Evolutionary conservation across 2,888 invertebrate genomes (phyloP).

Genomic region (Microctonus brassicae): DNA sequence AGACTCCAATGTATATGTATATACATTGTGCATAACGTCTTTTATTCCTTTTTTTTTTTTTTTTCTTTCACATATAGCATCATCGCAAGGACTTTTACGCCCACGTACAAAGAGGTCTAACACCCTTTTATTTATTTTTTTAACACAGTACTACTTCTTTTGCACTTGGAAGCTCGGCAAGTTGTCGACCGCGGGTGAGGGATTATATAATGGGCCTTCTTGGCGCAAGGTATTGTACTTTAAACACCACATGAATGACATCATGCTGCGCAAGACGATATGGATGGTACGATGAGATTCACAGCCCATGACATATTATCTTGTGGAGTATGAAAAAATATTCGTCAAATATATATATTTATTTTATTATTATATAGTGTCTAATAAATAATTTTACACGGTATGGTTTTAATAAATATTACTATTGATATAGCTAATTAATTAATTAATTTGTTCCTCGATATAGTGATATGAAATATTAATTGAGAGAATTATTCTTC

Average conservation of each 20-base stretch:
- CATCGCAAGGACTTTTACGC: conserved; percentile 27
- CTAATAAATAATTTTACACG: conserved; percentile 22
- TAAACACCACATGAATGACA: conserved; percentile 55
- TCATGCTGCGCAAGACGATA: conserved; percentile 44
- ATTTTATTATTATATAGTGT: conserved; percentile 14
- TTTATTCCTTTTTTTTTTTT: conserved; percentile 12
- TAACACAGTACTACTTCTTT: conserved; percentile 17
- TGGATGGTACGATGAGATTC: conserved; percentile 47
- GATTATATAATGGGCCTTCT: conserved; percentile 54
- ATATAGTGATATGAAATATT: too few species aligned
- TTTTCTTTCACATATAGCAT: not conserved
- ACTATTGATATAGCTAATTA: too few species aligned
- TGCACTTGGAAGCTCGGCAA: not conserved
- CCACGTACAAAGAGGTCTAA: conserved; percentile 42
- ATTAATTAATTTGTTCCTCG: too few species aligned
- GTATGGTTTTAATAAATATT: too few species aligned
- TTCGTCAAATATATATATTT: too few species aligned
- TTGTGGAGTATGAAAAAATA: not conserved
- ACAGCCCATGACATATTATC: conserved; percentile 56
- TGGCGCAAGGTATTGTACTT: conserved; percentile 54
- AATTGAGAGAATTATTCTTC: too few species aligned
- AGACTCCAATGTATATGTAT: not conserved
- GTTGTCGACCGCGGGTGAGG: conserved; percentile 19
- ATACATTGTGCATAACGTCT: conserved; percentile 6
- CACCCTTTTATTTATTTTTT: conserved; percentile 45